Evolutionary conservation across 92 coral and sea anemone species (phyloP), one percentile per base, ranked within the genome.

Genomic region (Epizoanthus scotinus): DNA sequence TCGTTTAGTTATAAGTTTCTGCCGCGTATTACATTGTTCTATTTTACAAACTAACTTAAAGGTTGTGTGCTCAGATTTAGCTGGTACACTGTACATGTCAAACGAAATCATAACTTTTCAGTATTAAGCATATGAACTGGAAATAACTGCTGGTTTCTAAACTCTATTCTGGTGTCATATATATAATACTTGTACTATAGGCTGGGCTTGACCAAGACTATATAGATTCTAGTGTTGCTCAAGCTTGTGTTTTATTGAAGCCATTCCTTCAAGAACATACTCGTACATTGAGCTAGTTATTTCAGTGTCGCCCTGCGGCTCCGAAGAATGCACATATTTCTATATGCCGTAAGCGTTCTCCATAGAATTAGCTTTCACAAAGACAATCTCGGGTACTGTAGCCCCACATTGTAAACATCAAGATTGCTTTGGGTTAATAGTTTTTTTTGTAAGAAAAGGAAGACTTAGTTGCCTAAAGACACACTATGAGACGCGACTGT

Each of bases 361-460:
- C 10, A 21, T 19, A 29, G 56, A 56, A 73, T 73, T 73, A 73
- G 68, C 81, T 27, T 18, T 38, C 53, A 54, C 81, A n/a, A 50
- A 22, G 59, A 54, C 60, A 75, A 38, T n/a, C 8, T 31, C 22
- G 15, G 31, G 68, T 34, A 36, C 6, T 1, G 24, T 59, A 20
- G 10, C 27, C 5, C 22, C 81, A 60, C 4, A 36, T 75, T 75
- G 63, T 12, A 75, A 59, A 60, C 54, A 38, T 40, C 3, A 28
- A 38, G 18, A 27, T 58, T 7, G 69, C 58, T 60, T 57, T 6
- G 14, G 56, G 67, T 19, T 22, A 1, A 20, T 54, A 55, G 34
- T 34, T 75, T 60, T n/a, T 7, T 20, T 31, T 59, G 58, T 28
- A 50, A 36, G 56, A 59, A 63, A 20, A 59, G 9, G 1, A 1